Percentiles rank a stretch among this genome's conserved stretches.
Conservation (phyloP, 2,113 vertebrate genomes). For the Gobius niger region DNA sequence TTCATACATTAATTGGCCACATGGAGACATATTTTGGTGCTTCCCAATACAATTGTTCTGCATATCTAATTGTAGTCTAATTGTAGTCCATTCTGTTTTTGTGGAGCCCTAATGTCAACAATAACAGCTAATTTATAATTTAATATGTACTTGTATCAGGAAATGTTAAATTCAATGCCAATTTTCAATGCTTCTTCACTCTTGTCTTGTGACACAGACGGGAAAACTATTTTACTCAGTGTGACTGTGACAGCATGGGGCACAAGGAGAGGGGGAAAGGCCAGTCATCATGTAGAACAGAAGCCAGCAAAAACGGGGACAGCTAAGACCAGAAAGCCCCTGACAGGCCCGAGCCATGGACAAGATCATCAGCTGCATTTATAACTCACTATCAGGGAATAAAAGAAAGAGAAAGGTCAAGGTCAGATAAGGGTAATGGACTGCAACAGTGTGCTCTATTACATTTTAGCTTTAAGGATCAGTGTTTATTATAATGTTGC, state of each 20-base stretch:
- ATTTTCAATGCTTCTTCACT: no score
- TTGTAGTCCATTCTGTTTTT: no score
- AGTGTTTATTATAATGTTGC: neutral
- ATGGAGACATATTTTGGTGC: no score
- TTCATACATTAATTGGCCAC: no score
- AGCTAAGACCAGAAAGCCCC: slow-evolving; percentile 55
- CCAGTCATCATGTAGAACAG: slow-evolving; percentile 36
- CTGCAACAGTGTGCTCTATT: neutral
- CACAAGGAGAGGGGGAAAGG: slow-evolving; percentile 6
- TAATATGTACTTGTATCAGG: no score
- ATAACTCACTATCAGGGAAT: neutral
- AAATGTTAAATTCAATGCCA: no score
- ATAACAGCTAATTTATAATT: no score
- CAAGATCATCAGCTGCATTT: slow-evolving; percentile 42
- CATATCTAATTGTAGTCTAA: no score
- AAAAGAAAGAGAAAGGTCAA: slow-evolving; percentile 18
- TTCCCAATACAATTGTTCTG: no score
- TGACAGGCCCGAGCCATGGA: slow-evolving; percentile 7
- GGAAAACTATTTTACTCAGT: neutral
- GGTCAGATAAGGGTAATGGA: neutral
- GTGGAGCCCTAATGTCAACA: no score
- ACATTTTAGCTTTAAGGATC: neutral
- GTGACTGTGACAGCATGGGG: slow-evolving; percentile 2
- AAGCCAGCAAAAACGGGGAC: slow-evolving; percentile 38
- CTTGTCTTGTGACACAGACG: slow-evolving; percentile 16